phyloP scores from a whole-genome alignment of 2,113 vertebrate species.

The Pungitius pungitius region DNA sequence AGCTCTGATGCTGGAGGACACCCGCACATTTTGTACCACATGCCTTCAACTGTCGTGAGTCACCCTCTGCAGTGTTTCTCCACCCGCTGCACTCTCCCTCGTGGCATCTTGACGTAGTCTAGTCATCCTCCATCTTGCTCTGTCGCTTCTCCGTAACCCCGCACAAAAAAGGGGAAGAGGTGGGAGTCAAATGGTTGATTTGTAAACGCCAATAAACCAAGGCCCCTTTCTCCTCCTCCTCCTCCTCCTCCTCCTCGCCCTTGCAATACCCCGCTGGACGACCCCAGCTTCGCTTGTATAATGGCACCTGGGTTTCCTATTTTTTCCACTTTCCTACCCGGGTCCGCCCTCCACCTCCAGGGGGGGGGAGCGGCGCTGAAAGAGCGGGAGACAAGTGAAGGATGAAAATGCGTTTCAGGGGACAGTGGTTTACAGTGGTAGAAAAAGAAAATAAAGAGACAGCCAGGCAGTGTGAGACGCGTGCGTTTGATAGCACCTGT shows the following conservation, averaged over 20 bases:
- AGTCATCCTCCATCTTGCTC: neutral
- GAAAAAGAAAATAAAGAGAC: constrained; percentile 61
- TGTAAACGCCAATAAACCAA: constrained; percentile 58
- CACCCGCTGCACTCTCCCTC: neutral
- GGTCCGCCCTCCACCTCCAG: constrained; percentile 36
- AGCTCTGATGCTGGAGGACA: constrained; percentile 24
- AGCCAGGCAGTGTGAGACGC: constrained; percentile 59
- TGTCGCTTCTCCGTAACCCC: constrained; percentile 11
- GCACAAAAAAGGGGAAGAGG: constrained; percentile 32
- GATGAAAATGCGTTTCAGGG: constrained; percentile 26
- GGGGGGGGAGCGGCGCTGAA: constrained; percentile 43
- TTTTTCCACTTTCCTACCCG: constrained; percentile 37
- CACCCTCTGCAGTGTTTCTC: constrained; percentile 3
- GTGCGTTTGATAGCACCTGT: constrained; percentile 73
- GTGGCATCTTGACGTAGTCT: neutral
- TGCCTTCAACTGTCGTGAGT: constrained; percentile 28
- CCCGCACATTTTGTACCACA: constrained; percentile 34
- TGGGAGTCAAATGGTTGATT: constrained; percentile 57
- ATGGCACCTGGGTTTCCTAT: constrained; percentile 59
- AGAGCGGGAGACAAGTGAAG: constrained; percentile 36
- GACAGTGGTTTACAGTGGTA: constrained; percentile 38
- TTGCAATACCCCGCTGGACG: constrained; percentile 35
- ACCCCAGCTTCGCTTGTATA: constrained; percentile 39
- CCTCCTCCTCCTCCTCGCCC: constrained; percentile 8
- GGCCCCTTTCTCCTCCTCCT: constrained; percentile 22